A percentile compares a stretch with the other conserved stretches of the same genome.
Conservation (phyloP, 2,888 invertebrate genomes). For the Himalopsyche tibetana region DNA sequence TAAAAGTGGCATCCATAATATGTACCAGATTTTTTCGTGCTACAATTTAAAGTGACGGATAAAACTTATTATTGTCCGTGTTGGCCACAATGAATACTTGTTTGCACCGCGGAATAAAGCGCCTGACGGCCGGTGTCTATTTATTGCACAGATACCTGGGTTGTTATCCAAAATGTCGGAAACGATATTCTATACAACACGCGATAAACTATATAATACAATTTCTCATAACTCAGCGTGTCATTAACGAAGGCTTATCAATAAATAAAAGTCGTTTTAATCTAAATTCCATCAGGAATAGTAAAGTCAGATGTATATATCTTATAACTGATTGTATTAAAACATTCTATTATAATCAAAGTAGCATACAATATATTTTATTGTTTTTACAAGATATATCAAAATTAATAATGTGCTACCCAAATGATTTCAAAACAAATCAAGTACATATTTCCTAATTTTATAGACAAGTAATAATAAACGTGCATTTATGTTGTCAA, state of each 20-base stretch:
- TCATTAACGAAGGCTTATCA: slow-evolving; percentile 12
- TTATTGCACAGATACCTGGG: background rate
- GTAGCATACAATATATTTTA: no score
- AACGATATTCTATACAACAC: slow-evolving; percentile 6
- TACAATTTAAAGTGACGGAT: no score
- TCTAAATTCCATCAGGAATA: background rate
- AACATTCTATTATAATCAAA: no score
- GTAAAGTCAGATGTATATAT: background rate
- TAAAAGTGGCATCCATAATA: no score
- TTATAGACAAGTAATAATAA: no score
- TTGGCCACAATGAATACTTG: background rate
- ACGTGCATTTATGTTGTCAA: no score
- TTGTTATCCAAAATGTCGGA: slow-evolving; percentile 29
- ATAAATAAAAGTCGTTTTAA: slow-evolving; percentile 1
- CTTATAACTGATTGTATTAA: background rate
- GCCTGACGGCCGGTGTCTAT: background rate
- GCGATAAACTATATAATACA: background rate
- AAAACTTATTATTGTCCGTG: background rate
- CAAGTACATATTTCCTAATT: no score
- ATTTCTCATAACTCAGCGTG: background rate
- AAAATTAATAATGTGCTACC: no score
- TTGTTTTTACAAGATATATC: no score
- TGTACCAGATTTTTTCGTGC: no score
- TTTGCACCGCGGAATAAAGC: background rate
- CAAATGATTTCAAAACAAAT: no score